These are phyloP conservation scores for Datnioides undecimradiatus DNA, from an alignment of 2,113 vertebrate species.

Conservation along the genomic window DNA sequence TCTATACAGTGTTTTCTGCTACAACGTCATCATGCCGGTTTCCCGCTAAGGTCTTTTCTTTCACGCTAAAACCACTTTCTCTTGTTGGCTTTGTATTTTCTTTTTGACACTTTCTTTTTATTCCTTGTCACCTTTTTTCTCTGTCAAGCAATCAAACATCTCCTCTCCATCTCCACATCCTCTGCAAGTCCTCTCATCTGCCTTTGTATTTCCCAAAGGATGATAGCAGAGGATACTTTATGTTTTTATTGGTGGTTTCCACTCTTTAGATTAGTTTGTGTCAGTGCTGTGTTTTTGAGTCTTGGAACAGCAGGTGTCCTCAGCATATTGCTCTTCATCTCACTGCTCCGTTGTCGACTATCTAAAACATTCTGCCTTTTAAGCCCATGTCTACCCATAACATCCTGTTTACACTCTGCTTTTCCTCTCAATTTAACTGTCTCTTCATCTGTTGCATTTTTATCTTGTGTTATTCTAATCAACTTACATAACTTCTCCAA, in stretches of 20 bases:
- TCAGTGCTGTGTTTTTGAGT: constrained; percentile 2
- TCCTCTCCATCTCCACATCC: background rate
- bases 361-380: constrained; percentile 3
- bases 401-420: constrained; percentile 18
- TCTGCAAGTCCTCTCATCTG: constrained; percentile 14
- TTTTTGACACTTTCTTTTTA: background rate
- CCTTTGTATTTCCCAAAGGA: constrained; percentile 4
- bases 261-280: constrained; percentile 3
- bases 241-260: constrained; percentile 28
- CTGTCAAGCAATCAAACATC: background rate
- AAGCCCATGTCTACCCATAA: background rate
- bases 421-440: constrained; percentile 2
- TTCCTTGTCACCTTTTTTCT: background rate
- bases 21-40: background rate
- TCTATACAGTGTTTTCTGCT: background rate
- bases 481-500: constrained; percentile 8
- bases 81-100: background rate
- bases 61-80: background rate
- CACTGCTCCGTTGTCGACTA: background rate
- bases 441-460: constrained; percentile 18
- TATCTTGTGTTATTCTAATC: background rate
- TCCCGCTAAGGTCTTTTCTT: background rate
- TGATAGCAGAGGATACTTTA: constrained; percentile 16
- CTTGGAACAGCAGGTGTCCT: constrained; percentile 31
- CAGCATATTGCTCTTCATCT: constrained; percentile 1